These are phyloP conservation scores for Lucilia sericata DNA, from an alignment of 1,140 invertebrate genomes.

Conservation along the genomic window DNA sequence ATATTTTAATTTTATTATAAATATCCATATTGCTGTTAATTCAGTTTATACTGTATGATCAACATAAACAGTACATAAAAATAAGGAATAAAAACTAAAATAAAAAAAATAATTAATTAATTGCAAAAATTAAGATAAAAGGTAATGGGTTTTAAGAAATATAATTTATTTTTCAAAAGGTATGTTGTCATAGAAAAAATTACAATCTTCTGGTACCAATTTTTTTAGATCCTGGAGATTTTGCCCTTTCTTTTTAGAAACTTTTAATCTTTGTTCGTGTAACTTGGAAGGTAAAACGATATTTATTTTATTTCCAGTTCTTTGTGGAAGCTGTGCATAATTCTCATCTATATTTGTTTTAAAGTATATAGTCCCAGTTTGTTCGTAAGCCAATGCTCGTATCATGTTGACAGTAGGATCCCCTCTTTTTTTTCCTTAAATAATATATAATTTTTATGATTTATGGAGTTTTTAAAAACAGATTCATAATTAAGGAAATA, in stretches of 20 bases:
- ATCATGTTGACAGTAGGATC: constrained; percentile 44
- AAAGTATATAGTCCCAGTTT: constrained; percentile 4
- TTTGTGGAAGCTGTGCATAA: not conserved
- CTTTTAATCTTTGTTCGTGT: not conserved
- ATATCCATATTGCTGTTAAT: no score
- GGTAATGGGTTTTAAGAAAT: no score
- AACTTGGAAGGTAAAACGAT: not conserved
- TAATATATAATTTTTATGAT: not conserved
- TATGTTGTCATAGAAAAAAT: not conserved
- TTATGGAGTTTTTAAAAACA: not conserved
- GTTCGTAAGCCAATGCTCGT: constrained; percentile 44
- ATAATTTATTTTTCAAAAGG: not conserved
- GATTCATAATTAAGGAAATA: constrained; percentile 34
- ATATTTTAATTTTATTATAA: no score
- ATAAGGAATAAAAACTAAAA: no score
- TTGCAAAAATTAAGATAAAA: no score
- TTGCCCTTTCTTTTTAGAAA: not conserved
- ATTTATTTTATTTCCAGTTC: not conserved
- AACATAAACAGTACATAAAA: no score
- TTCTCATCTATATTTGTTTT: not conserved
- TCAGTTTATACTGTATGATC: no score
- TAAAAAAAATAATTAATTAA: no score
- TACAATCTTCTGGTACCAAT: no score
- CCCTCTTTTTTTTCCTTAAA: constrained; percentile 25
- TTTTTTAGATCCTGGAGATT: not conserved